Conservation (phyloP, 2,113 vertebrate genomes). For the Tamias sibiricus region DNA sequence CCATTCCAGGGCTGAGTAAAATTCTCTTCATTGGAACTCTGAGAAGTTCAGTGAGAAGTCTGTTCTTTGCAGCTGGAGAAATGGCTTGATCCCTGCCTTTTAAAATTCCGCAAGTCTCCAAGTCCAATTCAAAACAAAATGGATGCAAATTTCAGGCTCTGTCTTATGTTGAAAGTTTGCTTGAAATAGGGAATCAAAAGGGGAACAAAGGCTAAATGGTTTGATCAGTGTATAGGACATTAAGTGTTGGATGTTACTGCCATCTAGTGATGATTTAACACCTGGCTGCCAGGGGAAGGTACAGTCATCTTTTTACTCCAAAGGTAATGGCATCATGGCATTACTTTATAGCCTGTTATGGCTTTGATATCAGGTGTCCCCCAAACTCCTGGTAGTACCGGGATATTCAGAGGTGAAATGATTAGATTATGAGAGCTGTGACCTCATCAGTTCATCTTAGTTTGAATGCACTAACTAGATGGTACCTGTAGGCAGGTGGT, state of each 20-base stretch:
- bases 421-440: too few species aligned
- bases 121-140: conserved; percentile 25
- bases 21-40: neutral
- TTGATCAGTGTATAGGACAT: neutral
- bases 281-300: conserved; percentile 5
- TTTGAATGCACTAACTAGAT: too few species aligned
- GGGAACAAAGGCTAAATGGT: neutral
- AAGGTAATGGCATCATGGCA: neutral
- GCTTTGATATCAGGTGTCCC: too few species aligned
- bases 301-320: neutral
- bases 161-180: neutral
- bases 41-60: neutral
- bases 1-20: neutral
- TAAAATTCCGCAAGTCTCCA: neutral
- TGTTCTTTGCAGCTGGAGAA: conserved; percentile 20
- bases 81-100: neutral
- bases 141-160: neutral
- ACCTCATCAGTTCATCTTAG: too few species aligned
- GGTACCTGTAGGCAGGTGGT: too few species aligned
- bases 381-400: too few species aligned
- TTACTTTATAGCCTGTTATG: neutral
- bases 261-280: conserved; percentile 77
- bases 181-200: conserved; percentile 17
- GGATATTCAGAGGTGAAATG: too few species aligned
- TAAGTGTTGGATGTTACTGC: conserved; percentile 77